Percentiles rank a stretch among this genome's conserved stretches.
Conservation (phyloP, 2,888 invertebrate genomes). For the Aspidiotus destructor region DNA sequence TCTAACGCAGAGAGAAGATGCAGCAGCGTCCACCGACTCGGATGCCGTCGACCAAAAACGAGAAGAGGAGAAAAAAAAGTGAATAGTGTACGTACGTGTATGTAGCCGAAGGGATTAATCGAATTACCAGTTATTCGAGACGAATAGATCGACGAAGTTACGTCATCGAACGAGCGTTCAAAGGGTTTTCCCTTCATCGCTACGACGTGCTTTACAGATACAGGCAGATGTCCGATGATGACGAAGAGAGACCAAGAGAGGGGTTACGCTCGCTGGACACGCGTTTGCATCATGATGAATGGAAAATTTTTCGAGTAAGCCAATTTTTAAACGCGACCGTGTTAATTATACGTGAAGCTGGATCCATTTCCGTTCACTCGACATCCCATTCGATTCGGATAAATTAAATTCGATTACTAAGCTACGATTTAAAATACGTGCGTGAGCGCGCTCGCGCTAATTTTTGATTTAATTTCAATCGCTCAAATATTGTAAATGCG, state of each 20-base stretch:
- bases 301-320: neutral
- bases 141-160: neutral
- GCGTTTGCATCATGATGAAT: neutral
- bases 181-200: neutral
- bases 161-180: conserved; percentile 9
- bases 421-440: too few relatives aligned
- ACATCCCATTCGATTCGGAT: too few relatives aligned
- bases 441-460: too few relatives aligned
- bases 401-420: too few relatives aligned
- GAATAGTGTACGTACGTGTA: neutral
- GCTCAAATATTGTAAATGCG: too few relatives aligned
- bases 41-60: neutral
- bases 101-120: conserved; percentile 28
- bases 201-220: neutral
- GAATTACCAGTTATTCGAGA: conserved; percentile 13
- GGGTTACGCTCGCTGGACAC: neutral
- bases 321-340: neutral
- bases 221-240: neutral
- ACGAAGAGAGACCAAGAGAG: neutral
- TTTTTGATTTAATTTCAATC: too few relatives aligned
- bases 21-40: neutral
- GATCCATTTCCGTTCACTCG: too few relatives aligned
- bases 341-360: neutral
- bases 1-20: neutral
- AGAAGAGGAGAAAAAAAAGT: neutral